Conservation (phyloP, 2,113 vertebrate genomes). For the Dendrocopos noguchii region DNA sequence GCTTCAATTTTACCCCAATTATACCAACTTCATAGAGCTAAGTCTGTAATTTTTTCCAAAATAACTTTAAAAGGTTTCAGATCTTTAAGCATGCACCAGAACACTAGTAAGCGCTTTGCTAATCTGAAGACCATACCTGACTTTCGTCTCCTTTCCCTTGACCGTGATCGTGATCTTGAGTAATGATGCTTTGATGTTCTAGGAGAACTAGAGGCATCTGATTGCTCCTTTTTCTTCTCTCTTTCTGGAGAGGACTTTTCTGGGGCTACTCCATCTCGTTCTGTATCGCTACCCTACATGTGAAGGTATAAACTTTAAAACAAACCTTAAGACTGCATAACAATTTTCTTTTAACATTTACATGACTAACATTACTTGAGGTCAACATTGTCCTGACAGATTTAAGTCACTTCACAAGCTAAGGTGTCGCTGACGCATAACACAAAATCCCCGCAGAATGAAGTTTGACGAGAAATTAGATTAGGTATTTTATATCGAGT, state of each 20-base stretch:
- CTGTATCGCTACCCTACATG: constrained; percentile 87
- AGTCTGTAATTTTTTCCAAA: neutral
- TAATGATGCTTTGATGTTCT: constrained; percentile 91
- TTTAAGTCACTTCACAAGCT: neutral
- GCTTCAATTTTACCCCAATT: neutral
- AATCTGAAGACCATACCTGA: constrained; percentile 72
- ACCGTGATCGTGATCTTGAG: constrained; percentile 92
- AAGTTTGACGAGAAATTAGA: neutral
- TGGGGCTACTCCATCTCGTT: constrained; percentile 79
- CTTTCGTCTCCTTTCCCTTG: constrained; percentile 87
- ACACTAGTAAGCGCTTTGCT: neutral
- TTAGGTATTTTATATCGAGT: neutral
- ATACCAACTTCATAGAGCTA: neutral
- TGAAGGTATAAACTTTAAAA: neutral
- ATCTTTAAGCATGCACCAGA: neutral
- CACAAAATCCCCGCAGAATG: neutral
- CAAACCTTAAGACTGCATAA: neutral
- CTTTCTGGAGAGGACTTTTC: constrained; percentile 83
- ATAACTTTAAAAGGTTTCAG: neutral
- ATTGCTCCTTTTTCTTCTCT: constrained; percentile 86
- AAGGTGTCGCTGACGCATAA: neutral
- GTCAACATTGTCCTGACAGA: neutral
- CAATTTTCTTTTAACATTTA: neutral
- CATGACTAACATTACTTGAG: neutral
- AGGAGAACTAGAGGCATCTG: constrained; percentile 88